Base-by-base conservation (phyloP, 2,888 invertebrate genomes). In the Agonopterix heracliana region DNA sequence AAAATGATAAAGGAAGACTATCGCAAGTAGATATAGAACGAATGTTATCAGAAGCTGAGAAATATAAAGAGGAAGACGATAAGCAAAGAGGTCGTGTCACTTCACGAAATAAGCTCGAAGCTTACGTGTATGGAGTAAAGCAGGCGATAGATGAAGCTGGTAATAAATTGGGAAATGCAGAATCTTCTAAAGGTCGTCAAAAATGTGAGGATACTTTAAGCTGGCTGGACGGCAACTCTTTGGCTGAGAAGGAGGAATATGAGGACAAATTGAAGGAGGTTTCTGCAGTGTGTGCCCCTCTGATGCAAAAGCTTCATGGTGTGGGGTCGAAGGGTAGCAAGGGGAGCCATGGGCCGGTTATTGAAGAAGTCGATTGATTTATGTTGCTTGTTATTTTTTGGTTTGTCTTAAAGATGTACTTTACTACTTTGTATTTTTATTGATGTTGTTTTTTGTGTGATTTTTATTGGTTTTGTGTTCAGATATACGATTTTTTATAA, bases 11-110 rank as follows among this genome's bases (percentile, higher is more conserved):
- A 71, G 95, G 95, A 0, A 89, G 95, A 4, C 81, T 96, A 36
- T 93, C 94, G 11, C 94, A 96, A 72, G 92, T 93, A 12, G 96
- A 96, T 53, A 96, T 96, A 51, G 95, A 96, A 62, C 90, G 92
- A 51, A 96, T 95, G 95, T 79, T 95, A 42, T 77, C 91, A 43
- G 94, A 95, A 45, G 94, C 95, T 1, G 94, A 94, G 55, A 90
- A 85, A 55, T 95, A 92, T 71, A 90, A 91, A 48, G 91, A 91
- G 17, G 94, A 94, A 59, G 94, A 95, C 67, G 91, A 92, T 36
- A 88, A 83, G 54, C 93, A 93, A 55, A 87, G 90, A 36, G 92
- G 93, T 43, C 87, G 91, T 17, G 90, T 95, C 26, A 74, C 89
- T 0, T 90, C 93, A 34, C 91, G 93, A 52, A 95, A 95, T 74